Evolutionary conservation across 2,113 vertebrate species (phyloP).

Genomic region (Irena cyanogastra): DNA sequence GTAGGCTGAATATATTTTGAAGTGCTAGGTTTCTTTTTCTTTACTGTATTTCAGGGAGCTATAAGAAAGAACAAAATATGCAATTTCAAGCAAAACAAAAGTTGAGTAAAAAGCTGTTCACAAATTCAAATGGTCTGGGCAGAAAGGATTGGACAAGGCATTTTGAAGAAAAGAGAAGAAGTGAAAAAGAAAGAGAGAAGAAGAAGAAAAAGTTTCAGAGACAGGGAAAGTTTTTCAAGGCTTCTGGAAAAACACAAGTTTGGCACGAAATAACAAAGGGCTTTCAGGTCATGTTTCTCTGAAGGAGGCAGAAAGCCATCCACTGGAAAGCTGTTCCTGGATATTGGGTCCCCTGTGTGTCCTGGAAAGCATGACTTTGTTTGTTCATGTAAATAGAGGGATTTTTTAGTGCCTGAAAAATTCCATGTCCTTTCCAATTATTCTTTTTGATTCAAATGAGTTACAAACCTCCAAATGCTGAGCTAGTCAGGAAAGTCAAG

Average conservation of each 20-base stretch:
- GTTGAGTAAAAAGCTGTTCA: not conserved
- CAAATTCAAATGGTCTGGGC: not conserved
- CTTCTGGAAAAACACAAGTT: not conserved
- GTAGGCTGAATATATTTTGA: not conserved
- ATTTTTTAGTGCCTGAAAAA: not conserved
- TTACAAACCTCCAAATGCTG: not conserved
- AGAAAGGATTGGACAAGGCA: not conserved
- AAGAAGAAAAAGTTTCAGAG: not conserved
- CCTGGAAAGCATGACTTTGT: not conserved
- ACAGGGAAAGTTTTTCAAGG: not conserved
- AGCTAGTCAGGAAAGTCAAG: not conserved
- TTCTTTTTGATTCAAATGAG: not conserved
- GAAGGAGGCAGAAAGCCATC: not conserved
- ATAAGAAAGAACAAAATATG: not conserved
- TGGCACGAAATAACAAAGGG: not conserved
- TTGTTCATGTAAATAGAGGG: not conserved
- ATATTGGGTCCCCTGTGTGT: not conserved
- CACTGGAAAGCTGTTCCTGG: not conserved
- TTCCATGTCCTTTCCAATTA: not conserved
- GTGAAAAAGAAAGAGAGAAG: too few relatives aligned
- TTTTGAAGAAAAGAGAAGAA: not conserved
- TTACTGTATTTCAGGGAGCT: not conserved
- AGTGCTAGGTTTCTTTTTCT: not conserved
- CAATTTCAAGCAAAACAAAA: not conserved
- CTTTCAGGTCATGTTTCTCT: not conserved